phyloP scores from a whole-genome alignment of 1,140 invertebrate genomes.

The Metaphire vulgaris region DNA sequence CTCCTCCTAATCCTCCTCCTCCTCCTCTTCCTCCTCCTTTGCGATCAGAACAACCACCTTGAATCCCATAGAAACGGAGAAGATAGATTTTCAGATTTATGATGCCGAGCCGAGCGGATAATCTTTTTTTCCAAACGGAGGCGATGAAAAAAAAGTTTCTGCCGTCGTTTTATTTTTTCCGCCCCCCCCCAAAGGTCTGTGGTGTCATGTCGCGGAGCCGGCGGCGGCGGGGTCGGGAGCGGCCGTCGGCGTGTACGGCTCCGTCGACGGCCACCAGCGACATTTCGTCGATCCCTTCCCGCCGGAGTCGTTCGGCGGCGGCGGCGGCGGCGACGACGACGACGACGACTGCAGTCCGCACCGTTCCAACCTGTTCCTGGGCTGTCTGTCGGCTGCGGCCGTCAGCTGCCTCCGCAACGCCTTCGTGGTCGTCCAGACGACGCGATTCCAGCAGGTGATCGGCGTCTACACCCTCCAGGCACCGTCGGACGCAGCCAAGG shows the following conservation, averaged over 20 bases:
- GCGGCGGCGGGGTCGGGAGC: not conserved
- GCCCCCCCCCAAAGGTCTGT: too few relatives aligned
- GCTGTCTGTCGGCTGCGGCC: constrained; percentile 40
- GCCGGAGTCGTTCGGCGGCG: not conserved
- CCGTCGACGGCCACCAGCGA: not conserved
- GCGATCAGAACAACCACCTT: too few relatives aligned
- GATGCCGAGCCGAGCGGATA: too few relatives aligned
- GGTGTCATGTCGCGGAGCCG: not conserved
- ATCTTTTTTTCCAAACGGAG: too few relatives aligned
- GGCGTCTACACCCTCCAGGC: constrained; percentile 59
- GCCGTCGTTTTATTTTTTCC: too few relatives aligned
- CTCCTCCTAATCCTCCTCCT: too few relatives aligned
- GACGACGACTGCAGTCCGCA: constrained; percentile 13
- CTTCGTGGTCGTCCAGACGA: constrained; percentile 59
- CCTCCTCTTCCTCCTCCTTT: too few relatives aligned
- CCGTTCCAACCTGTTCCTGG: constrained; percentile 12
- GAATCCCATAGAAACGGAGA: too few relatives aligned
- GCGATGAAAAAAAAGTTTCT: too few relatives aligned
- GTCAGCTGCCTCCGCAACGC: constrained; percentile 56
- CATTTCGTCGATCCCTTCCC: not conserved
- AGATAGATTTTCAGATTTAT: too few relatives aligned
- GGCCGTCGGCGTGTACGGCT: too few relatives aligned
- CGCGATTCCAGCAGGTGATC: constrained; percentile 59
- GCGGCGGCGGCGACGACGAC: not conserved
- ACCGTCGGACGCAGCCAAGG: constrained; percentile 55